Base-by-base conservation (phyloP, 1,140 invertebrate species). In the Heliconius eleuchia region DNA sequence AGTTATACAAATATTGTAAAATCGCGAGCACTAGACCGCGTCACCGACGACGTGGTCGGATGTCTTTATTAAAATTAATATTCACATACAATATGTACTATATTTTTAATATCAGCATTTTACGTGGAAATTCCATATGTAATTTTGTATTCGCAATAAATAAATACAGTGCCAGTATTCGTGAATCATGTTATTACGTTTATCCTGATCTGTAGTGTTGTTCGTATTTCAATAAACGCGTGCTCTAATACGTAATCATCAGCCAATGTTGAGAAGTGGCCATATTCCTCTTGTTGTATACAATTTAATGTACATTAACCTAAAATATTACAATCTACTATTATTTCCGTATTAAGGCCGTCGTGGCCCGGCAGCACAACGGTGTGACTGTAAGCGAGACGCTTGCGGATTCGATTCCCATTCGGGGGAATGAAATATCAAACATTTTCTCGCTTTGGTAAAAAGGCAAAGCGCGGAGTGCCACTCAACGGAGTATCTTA, bases 281-380 rank as follows among this genome's bases (percentile, higher is more conserved):
- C 42, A 4, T 46, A 16, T 16, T 46, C 18, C 50, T 52, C 50
- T 18, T 52, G 50, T 19, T 57, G n/a, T n/a, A 2, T 57, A 57
- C 55, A 57, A 57, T 57, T n/a, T n/a, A 23, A 57, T 57, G n/a
- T n/a, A 57, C 55, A 57, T 23, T n/a, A 57, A 57, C 55, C n/a
- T 57, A 9, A 8, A 57, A 57, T 57, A 23, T 57, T 7, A 9
- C 55, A 8, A 57, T 9, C 7, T 23, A 23, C 19, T 9, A 57
- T 2, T 11, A 23, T 23, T 23, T 57, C 55, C 6, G 6, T 37
- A 37, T 37, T 37, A 6, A 37, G 34, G 34, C 18, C 16, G 7
- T 52, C 50, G 50, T 52, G 42, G 42, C 13, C 16, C 42, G 13
- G 42, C 1, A 16, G 13, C 16, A 4, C 13, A 46, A 16, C 9